Evolutionary conservation across 1,140 invertebrate species (phyloP).

Genomic region (Sycobia sp.): DNA sequence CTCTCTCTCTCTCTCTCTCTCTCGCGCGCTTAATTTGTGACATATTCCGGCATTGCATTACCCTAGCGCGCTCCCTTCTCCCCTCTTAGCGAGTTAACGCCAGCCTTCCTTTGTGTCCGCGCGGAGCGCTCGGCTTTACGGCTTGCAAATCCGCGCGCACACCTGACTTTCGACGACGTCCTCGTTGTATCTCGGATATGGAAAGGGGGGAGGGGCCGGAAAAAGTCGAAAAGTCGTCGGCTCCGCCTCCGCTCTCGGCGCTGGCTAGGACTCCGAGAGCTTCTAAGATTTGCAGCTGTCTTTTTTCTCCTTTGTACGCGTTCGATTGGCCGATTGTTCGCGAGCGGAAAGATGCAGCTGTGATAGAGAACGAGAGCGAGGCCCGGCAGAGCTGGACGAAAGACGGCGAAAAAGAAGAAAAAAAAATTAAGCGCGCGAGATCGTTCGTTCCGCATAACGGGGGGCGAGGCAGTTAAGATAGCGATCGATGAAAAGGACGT

Average conservation of each 20-base stretch:
- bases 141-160: constrained; percentile 30
- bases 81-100: constrained; percentile 39
- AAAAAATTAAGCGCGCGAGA: too few species aligned
- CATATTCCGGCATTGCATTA: constrained; percentile 59
- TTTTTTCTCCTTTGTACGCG: too few species aligned
- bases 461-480: too few species aligned
- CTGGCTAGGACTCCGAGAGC: neutral
- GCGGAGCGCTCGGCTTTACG: constrained; percentile 38
- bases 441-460: too few species aligned
- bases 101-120: constrained; percentile 43
- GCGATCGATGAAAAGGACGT: neutral
- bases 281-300: too few species aligned
- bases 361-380: too few species aligned
- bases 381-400: too few species aligned
- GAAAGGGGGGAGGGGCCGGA: too few species aligned
- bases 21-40: constrained; percentile 61
- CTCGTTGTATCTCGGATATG: constrained; percentile 23
- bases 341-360: too few species aligned
- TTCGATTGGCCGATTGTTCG: neutral
- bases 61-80: constrained; percentile 10
- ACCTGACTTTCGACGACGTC: constrained; percentile 4
- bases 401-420: too few species aligned
- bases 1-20: too few species aligned
- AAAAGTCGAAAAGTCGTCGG: too few species aligned
- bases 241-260: neutral